These are phyloP conservation scores for Drosophila mimica DNA, from an alignment of 2,888 invertebrate species.

Conservation along the genomic window DNA sequence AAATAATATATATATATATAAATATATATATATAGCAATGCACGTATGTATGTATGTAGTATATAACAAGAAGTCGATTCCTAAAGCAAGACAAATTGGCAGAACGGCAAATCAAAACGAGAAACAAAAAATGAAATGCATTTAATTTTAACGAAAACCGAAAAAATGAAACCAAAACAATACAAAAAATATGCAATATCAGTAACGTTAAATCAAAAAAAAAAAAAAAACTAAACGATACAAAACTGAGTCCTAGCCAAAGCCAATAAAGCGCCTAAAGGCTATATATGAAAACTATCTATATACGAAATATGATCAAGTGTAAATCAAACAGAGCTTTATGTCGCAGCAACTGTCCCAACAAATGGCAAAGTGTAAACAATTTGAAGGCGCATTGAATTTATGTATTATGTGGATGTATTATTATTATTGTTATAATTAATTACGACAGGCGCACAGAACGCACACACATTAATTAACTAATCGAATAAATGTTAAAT, in stretches of 20 bases:
- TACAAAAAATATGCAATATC: slow-evolving; percentile 19
- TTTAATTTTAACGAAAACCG: slow-evolving; percentile 44
- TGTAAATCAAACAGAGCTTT: slow-evolving; percentile 48
- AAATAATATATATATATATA: slow-evolving; percentile 62
- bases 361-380: slow-evolving; percentile 22
- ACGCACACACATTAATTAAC: slow-evolving; percentile 46
- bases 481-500: slow-evolving; percentile 80
- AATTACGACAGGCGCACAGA: slow-evolving; percentile 34
- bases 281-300: slow-evolving; percentile 21
- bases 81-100: slow-evolving; percentile 41
- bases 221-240: slow-evolving; percentile 32
- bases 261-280: slow-evolving; percentile 46
- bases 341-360: slow-evolving; percentile 50
- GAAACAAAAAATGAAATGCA: slow-evolving; percentile 41
- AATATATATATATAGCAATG: slow-evolving; percentile 59
- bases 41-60: slow-evolving; percentile 63
- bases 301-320: slow-evolving; percentile 27
- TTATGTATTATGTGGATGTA: slow-evolving; percentile 64
- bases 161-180: slow-evolving; percentile 26
- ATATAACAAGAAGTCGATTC: slow-evolving; percentile 64
- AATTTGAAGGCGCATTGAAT: slow-evolving; percentile 29
- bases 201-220: slow-evolving; percentile 45
- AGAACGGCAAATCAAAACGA: slow-evolving; percentile 24
- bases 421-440: slow-evolving; percentile 54
- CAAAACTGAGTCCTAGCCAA: slow-evolving; percentile 66